These are phyloP conservation scores for Phodopus roborovskii DNA, from an alignment of 2,113 vertebrate species.

Conservation along the genomic window DNA sequence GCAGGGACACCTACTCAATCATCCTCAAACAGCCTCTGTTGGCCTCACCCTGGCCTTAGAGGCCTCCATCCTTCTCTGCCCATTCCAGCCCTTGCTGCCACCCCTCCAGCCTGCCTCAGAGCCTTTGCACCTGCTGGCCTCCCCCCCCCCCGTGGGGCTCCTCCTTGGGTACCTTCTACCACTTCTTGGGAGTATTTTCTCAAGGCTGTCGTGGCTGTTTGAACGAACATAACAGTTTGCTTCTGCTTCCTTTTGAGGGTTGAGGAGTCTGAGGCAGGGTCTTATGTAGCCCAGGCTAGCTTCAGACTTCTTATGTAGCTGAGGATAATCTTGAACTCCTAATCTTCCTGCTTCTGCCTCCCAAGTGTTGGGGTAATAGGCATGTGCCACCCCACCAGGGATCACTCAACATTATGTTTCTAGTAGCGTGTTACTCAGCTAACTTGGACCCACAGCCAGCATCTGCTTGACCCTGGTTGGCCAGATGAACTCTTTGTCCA, in stretches of 20 bases:
- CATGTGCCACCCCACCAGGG: not conserved
- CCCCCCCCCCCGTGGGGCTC: not conserved
- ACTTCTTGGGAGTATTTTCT: not conserved
- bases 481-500: fast-evolving
- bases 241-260: not conserved
- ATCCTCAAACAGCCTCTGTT: not conserved
- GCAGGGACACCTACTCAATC: not conserved
- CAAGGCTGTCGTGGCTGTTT: not conserved
- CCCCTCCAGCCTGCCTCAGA: not conserved
- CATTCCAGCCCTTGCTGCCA: not conserved
- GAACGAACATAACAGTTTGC: fast-evolving
- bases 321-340: not conserved
- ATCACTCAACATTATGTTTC: not conserved
- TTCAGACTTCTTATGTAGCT: not conserved
- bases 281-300: not conserved
- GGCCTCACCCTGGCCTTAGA: not conserved
- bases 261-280: not conserved
- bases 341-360: not conserved
- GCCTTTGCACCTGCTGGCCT: not conserved
- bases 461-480: fast-evolving
- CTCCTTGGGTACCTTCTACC: not conserved
- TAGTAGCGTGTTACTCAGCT: not conserved
- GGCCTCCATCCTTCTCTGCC: not conserved
- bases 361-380: not conserved
- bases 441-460: not conserved